phyloP scores from a whole-genome alignment of 2,888 invertebrate species.

The Pollenia angustigena region DNA sequence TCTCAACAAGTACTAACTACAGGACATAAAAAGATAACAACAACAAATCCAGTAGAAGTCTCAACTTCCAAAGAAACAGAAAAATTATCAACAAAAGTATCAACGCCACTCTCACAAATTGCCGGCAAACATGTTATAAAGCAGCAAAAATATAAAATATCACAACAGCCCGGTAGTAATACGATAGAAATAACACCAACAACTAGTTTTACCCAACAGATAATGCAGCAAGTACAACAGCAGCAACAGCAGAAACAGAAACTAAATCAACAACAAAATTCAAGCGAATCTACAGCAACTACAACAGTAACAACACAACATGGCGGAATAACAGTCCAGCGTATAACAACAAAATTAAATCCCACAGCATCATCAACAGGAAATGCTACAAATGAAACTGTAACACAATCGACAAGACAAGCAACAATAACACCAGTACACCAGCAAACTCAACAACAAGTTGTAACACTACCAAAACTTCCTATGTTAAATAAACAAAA shows the following conservation, averaged over 20 bases:
- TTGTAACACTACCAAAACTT: slow-evolving; percentile 73
- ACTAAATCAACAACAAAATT: slow-evolving; percentile 71
- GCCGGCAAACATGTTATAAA: slow-evolving; percentile 16
- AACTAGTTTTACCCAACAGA: slow-evolving; percentile 77
- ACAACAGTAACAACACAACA: slow-evolving; percentile 73
- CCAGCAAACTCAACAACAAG: slow-evolving; percentile 49
- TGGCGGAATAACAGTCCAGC: slow-evolving; percentile 78
- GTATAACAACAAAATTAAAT: slow-evolving; percentile 77
- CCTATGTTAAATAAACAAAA: slow-evolving; percentile 82
- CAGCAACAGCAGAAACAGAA: slow-evolving; percentile 74
- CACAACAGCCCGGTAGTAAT: slow-evolving; percentile 74
- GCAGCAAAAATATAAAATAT: slow-evolving; percentile 76
- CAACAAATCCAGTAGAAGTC: slow-evolving; percentile 15
- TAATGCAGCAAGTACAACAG: slow-evolving; percentile 76
- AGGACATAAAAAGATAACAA: slow-evolving; percentile 20
- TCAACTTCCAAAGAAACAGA: slow-evolving; percentile 75
- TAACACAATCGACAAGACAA: slow-evolving; percentile 54
- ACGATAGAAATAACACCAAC: slow-evolving; percentile 76
- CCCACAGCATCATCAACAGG: slow-evolving; percentile 69
- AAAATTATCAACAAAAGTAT: slow-evolving; percentile 29
- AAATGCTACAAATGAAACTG: slow-evolving; percentile 14
- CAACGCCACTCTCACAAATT: slow-evolving; percentile 10
- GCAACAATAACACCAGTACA: slow-evolving; percentile 77
- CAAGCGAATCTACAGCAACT: slow-evolving; percentile 67
- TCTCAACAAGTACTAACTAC: slow-evolving; percentile 75